Conservation (phyloP, 23 tunicate genomes). For the Corella eumyota region DNA sequence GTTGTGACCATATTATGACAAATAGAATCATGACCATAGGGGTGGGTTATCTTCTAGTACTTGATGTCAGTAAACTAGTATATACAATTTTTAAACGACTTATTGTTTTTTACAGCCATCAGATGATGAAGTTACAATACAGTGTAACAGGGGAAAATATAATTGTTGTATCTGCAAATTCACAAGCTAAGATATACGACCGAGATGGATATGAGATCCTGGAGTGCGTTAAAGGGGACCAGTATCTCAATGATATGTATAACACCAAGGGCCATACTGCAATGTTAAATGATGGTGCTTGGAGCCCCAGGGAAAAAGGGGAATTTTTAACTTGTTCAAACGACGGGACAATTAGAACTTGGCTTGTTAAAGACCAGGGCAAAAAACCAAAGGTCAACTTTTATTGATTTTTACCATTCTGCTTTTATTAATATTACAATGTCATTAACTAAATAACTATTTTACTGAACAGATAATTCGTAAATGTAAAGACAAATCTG, state of each 20-base stretch:
- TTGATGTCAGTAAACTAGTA: too few species aligned
- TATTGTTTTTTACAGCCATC: constrained; percentile 80
- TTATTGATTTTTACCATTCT: too few species aligned
- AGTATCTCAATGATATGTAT: constrained; percentile 83
- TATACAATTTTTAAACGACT: too few species aligned
- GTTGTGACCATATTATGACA: too few species aligned
- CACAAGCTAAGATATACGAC: constrained; percentile 85
- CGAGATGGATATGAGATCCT: constrained; percentile 88
- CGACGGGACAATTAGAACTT: constrained; percentile 86
- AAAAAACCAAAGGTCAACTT: constrained; percentile 46
- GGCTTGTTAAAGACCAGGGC: constrained; percentile 62
- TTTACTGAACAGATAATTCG: constrained; percentile 28
- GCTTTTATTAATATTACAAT: too few species aligned
- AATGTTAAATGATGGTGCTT: constrained; percentile 66
- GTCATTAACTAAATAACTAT: neutral
- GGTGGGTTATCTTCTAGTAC: neutral
- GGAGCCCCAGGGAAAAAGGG: constrained; percentile 77
- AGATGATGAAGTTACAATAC: constrained; percentile 65
- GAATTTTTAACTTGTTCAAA: constrained; percentile 90
- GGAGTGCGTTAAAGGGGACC: constrained; percentile 94
- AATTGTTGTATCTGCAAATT: constrained; percentile 71
- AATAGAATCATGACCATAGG: too few species aligned
- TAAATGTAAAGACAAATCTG: constrained; percentile 80
- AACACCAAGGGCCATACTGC: constrained; percentile 94
- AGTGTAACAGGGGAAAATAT: constrained; percentile 84